phyloP scores from a whole-genome alignment of 2,888 invertebrate genomes.

The Lasioglossum calceatum region DNA sequence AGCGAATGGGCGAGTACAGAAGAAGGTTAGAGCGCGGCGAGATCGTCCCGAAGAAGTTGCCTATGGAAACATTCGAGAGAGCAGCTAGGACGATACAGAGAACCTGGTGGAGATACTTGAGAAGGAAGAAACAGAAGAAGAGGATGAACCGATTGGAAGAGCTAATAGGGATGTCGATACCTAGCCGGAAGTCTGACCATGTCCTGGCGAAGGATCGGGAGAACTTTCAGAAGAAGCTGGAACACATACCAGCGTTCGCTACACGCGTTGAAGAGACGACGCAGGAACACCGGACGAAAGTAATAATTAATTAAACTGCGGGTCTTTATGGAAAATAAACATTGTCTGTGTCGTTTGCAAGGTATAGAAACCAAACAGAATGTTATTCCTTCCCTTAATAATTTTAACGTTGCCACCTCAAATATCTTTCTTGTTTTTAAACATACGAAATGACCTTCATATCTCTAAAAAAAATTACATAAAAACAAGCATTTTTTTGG shows the following conservation, averaged over 20 bases:
- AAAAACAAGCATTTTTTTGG: no score
- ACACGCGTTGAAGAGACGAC: constrained; percentile 83
- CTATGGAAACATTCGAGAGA: constrained; percentile 43
- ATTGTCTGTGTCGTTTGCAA: no score
- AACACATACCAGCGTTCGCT: constrained; percentile 84
- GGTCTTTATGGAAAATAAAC: no score
- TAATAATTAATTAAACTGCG: constrained; percentile 54
- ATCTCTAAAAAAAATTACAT: no score
- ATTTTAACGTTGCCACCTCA: no score
- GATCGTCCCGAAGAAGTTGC: constrained; percentile 53
- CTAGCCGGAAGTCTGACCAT: constrained; percentile 85
- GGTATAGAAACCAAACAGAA: no score
- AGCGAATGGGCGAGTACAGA: constrained; percentile 61
- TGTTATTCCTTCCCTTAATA: no score
- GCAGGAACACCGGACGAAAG: constrained; percentile 66
- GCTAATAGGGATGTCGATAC: constrained; percentile 86
- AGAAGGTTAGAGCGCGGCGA: constrained; percentile 58
- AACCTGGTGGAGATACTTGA: constrained; percentile 84
- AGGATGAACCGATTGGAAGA: constrained; percentile 84
- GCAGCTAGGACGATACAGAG: constrained; percentile 83
- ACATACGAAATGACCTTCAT: no score
- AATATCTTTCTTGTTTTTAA: no score
- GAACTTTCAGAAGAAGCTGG: constrained; percentile 66
- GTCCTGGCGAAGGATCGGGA: constrained; percentile 85
- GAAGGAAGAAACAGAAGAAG: constrained; percentile 82